phyloP scores from a whole-genome alignment of 1,140 invertebrate species.

The Cydia splendana region DNA sequence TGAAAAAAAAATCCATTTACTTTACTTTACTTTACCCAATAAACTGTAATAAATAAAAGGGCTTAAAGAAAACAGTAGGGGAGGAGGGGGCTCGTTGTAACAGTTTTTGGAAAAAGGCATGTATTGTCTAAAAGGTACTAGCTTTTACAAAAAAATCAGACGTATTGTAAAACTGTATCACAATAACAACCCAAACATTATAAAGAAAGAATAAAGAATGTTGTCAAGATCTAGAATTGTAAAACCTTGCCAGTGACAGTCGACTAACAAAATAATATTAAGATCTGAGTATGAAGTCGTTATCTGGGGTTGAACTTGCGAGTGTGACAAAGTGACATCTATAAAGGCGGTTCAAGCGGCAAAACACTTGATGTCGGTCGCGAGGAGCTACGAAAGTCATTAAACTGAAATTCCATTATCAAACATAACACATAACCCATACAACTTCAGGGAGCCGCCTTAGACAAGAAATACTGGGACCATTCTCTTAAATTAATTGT shows the following conservation, averaged over 20 bases:
- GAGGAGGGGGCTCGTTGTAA: too few species aligned
- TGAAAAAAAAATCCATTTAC: too few species aligned
- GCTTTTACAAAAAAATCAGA: background rate
- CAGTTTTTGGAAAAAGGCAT: too few species aligned
- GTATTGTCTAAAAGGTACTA: too few species aligned
- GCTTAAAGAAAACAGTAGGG: too few species aligned
- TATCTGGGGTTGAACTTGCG: conserved; percentile 52
- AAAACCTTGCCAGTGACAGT: conserved; percentile 37
- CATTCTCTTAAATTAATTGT: conserved; percentile 22
- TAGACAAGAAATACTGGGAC: background rate
- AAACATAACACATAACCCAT: conserved; percentile 27
- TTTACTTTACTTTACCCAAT: too few species aligned
- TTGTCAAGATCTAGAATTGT: conserved; percentile 21
- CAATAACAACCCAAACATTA: background rate
- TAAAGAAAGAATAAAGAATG: conserved; percentile 28
- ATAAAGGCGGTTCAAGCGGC: conserved; percentile 58
- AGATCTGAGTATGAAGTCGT: conserved; percentile 47
- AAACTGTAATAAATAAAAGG: too few species aligned
- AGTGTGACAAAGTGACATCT: conserved; percentile 62
- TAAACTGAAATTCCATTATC: conserved; percentile 34
- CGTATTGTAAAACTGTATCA: background rate
- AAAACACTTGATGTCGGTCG: conserved; percentile 56
- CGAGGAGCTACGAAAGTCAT: conserved; percentile 47
- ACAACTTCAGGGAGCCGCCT: conserved; percentile 6
- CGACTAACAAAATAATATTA: conserved; percentile 50